A percentile compares a stretch with the other conserved stretches of the same genome.
Evolutionary conservation across 2,888 invertebrate genomes (phyloP).

Genomic region (Hydrotaea diabolus): DNA sequence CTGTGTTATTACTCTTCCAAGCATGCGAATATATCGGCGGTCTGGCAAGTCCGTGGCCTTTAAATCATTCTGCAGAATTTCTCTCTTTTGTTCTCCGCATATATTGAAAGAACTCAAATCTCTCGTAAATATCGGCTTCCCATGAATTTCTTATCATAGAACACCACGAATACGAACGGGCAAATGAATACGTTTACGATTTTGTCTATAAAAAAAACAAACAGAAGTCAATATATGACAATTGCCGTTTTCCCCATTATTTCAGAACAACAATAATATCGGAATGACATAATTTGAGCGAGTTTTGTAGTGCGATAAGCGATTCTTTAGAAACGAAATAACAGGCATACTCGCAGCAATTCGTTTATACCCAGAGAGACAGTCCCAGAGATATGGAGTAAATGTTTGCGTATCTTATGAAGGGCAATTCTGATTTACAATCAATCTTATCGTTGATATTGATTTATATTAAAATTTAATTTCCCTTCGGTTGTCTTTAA

Average conservation of each 20-base stretch:
- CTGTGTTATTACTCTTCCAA: no score
- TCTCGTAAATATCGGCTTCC: background rate
- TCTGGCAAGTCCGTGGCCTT: no score
- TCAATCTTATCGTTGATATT: constrained; percentile 46
- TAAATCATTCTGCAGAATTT: no score
- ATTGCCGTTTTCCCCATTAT: background rate
- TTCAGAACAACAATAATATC: background rate
- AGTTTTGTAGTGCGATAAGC: constrained; percentile 1
- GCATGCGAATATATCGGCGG: no score
- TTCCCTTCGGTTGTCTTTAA: constrained; percentile 34
- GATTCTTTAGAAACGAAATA: constrained; percentile 4
- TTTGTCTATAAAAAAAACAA: constrained; percentile 1
- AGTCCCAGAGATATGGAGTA: background rate
- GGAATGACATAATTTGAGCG: background rate
- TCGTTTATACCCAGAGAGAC: background rate
- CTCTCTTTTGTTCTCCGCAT: no score
- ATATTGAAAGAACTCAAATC: no score
- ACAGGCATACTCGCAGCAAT: background rate
- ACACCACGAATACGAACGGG: background rate
- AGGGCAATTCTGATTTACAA: constrained; percentile 53
- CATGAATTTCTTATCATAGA: constrained; percentile 23
- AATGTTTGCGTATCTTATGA: constrained; percentile 18
- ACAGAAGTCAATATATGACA: constrained; percentile 13
- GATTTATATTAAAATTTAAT: background rate
- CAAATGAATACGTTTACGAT: constrained; percentile 20